Base-by-base conservation (phyloP, 2,797 vertebrate genomes). In the Tolypeutes matacus region DNA sequence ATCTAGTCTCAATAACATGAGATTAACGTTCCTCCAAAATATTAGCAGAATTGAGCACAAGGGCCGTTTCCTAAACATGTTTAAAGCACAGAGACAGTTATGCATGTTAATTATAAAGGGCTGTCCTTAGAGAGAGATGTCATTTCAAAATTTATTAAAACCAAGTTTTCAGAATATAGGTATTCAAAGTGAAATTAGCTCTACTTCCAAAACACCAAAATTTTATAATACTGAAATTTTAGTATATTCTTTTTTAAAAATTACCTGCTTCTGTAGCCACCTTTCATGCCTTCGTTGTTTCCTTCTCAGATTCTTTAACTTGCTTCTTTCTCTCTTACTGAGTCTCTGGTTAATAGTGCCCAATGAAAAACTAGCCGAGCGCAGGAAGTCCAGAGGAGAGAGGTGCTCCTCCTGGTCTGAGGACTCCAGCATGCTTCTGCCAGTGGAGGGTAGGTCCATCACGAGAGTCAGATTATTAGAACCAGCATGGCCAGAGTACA, bases 241-340 rank as follows among this genome's bases (percentile, higher is more conserved):
- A 86, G 80, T 70, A 87, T 78, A 76, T 14, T 77, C 51, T 75
- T 92, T 58, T 3, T 29, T 60, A 46, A 78, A 82, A 87, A 49
- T 95, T 98, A 98, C 98, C 96, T 99, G 98, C 90, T 98, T 99
- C 95, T 99, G 99, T 46, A 99, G 96, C 98, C 99, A 99, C 86
- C 91, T 97, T 84, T 99, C 99, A 90, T 39, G 98, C 96, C 97
- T 98, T 89, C 97, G 99, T 95, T 98, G 98, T 89, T 99, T 99
- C 95, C 98, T 98, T 85, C 98, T 98, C 42, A 98, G 93, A 97
- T 97, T 99, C 98, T 99, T 99, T 86, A 99, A 95, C 36, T 98
- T 98, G 97, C 98, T 99, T 98, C 97, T 99, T 97, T 99, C 99
- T 95, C 97, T 98, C 95, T 98, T 99, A 96, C 80, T 98, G 81